Percentiles rank a stretch among this genome's conserved stretches.
Evolutionary conservation across 2,797 vertebrate species (phyloP).

Genomic region (Alcedo atthis): DNA sequence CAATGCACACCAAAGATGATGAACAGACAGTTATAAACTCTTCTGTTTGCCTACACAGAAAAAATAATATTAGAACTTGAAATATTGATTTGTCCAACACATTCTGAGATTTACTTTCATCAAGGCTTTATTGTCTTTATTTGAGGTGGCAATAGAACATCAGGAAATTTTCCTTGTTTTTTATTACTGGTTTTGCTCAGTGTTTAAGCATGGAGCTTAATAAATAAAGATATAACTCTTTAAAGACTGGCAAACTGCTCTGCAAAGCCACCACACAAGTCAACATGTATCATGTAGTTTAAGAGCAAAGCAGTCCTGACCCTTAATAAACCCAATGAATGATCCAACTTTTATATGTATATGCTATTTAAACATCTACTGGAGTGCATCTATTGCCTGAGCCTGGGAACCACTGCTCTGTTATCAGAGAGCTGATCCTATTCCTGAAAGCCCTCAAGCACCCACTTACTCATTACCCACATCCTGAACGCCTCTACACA

Average conservation of each 20-base stretch:
- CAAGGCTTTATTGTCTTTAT: neutral
- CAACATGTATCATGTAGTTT: neutral
- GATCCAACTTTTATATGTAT: neutral
- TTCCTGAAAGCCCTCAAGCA: conserved; percentile 48
- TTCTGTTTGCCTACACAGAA: neutral
- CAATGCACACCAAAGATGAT: neutral
- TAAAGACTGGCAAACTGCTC: neutral
- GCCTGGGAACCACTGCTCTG: conserved; percentile 15
- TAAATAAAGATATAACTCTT: neutral
- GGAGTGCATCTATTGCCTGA: neutral
- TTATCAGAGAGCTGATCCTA: conserved; percentile 28
- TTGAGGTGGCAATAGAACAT: neutral
- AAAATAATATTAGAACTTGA: neutral
- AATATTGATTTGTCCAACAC: neutral
- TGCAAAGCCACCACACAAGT: neutral
- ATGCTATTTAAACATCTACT: neutral
- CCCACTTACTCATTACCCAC: conserved; percentile 19
- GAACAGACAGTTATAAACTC: neutral
- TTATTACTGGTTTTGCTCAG: neutral
- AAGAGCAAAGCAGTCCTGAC: neutral
- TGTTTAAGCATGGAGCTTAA: neutral
- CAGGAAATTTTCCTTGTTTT: neutral
- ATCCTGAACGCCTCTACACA: conserved; percentile 17
- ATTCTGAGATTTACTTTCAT: neutral
- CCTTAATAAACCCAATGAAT: neutral